These are phyloP conservation scores for rabbit (Oryctolagus cuniculus) DNA, from an alignment of 2,113 vertebrate genomes.

Conservation along the genomic window DNA sequence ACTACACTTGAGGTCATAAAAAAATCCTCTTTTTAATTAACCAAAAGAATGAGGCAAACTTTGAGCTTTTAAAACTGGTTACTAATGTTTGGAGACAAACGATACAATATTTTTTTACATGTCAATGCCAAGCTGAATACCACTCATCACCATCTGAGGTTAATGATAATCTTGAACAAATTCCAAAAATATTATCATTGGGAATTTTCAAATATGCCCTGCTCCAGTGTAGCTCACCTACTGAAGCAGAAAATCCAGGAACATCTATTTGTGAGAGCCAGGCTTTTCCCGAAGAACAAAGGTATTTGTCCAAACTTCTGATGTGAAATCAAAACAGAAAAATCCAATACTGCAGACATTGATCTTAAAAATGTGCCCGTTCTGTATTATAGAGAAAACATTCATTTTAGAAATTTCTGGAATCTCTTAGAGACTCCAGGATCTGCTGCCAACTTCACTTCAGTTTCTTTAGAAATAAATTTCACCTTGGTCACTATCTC, in stretches of 20 bases:
- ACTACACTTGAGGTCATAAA: slow-evolving; percentile 77
- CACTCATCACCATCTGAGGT: slow-evolving; percentile 12
- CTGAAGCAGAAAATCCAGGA: not conserved
- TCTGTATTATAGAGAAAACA: not conserved
- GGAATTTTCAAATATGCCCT: not conserved
- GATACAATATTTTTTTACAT: slow-evolving; percentile 60
- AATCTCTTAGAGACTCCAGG: not conserved
- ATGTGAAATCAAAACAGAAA: slow-evolving; percentile 36
- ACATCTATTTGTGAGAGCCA: not conserved
- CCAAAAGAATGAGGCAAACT: slow-evolving; percentile 74
- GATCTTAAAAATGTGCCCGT: not conserved
- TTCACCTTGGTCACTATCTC: not conserved
- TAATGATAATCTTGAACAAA: slow-evolving; percentile 10
- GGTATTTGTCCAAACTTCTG: not conserved
- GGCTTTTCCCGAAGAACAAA: slow-evolving; percentile 29
- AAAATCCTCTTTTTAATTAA: slow-evolving; percentile 81
- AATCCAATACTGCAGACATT: not conserved
- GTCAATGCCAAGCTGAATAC: slow-evolving; percentile 35
- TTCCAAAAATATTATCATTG: slow-evolving; percentile 42
- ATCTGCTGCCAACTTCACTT: not conserved
- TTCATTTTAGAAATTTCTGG: not conserved
- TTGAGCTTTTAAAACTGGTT: slow-evolving; percentile 63
- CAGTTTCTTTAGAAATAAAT: not conserved
- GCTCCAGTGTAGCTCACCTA: not conserved
- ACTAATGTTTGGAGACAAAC: slow-evolving; percentile 71